Base-by-base conservation (phyloP, 2,888 invertebrate genomes). In the Choristoneura rosaceana region DNA sequence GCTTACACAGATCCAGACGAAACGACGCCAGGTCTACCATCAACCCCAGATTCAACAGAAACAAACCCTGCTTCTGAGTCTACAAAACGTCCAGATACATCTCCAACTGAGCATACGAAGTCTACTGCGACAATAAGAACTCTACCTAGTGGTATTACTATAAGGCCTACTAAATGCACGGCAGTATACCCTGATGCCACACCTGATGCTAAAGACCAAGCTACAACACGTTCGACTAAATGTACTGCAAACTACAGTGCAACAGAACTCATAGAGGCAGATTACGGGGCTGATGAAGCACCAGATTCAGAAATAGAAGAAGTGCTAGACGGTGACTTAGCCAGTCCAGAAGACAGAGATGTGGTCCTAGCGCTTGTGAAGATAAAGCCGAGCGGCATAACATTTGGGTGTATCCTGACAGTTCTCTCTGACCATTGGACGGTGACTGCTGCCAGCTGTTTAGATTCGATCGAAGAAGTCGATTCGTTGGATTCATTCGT, bases 391-490 rank as follows among this genome's bases (percentile, higher is more conserved):
- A 76, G 77, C n/a, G 85, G 85, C 41, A 64, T 87, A 5, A 85
- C 82, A 34, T 91, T 91, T 73, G 92, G 91, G 3, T 93, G 93
- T 76, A 87, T 85, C 3, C 79, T 90, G 55, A 89, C 91, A 2
- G 80, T 87, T n/a, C 76, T 93, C 17, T 80, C 83, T 14, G 75
- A 78, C 10, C 79, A 79, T 70, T 92, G 92, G 90, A 80, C 85
- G 33, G 71, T 93, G 66, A 92, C 93, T 2, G 88, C 92, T 0
- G 93, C 92, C 14, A 92, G 91, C 75, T 93, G 92, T 76, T 82
- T 92, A 43, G 89, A 90, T 70, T 82, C 90, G 0, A 84, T 91
- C 25, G 90, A 92, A 74, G 90, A 92, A 74, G 82, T 87, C 43
- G 89, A 91, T 71, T 82, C 88, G 0, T 76, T 92, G 47, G 90